Conservation (phyloP, 2,888 invertebrate species). For the Ariolimax columbianus region DNA sequence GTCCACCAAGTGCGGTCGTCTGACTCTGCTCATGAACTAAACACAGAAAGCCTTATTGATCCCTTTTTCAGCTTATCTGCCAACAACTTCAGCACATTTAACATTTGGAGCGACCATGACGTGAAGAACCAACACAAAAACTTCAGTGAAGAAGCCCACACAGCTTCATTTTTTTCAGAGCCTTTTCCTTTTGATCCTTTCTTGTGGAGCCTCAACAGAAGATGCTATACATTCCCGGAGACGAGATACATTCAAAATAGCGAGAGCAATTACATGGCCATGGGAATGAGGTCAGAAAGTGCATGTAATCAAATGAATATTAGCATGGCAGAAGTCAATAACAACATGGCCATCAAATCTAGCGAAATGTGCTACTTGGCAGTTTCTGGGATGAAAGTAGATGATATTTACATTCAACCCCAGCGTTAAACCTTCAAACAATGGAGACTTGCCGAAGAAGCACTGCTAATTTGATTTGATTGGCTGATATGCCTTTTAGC, state of each 20-base stretch:
- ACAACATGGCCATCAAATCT: neutral
- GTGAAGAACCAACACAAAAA: neutral
- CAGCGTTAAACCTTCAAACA: too few relatives aligned
- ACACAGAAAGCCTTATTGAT: neutral
- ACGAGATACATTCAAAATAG: neutral
- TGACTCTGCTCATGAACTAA: neutral
- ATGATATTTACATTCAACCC: conserved; percentile 5
- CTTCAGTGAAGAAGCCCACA: neutral
- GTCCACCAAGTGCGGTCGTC: neutral
- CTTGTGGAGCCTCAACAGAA: neutral
- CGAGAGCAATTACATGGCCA: conserved; percentile 8
- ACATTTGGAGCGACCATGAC: neutral
- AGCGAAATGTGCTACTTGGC: neutral
- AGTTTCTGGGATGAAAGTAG: neutral
- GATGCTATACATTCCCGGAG: too few relatives aligned
- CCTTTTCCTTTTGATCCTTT: neutral
- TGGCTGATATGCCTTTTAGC: too few relatives aligned
- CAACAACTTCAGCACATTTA: neutral
- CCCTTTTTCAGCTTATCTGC: neutral
- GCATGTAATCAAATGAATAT: neutral
- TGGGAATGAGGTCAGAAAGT: neutral
- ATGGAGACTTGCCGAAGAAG: too few relatives aligned
- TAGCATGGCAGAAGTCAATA: neutral
- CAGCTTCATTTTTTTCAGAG: neutral
- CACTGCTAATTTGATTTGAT: too few relatives aligned